Base-by-base conservation (phyloP, 2,113 vertebrate genomes). In the Archilochus colubris region DNA sequence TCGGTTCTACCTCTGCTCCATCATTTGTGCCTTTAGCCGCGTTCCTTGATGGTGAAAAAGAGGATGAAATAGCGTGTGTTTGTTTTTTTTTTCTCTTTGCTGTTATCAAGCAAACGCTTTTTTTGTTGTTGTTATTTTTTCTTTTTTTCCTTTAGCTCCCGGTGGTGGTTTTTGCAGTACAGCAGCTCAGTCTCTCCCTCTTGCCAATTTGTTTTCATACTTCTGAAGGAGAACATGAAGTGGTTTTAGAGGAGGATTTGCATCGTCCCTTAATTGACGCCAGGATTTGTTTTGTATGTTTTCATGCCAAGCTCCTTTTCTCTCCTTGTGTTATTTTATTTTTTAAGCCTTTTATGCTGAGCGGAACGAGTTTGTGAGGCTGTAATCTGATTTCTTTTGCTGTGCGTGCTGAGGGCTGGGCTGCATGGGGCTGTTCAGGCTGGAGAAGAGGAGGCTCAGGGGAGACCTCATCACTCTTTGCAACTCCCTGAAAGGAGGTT, bases 361-460 rank as follows among this genome's bases (percentile, higher is more conserved):
- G 61, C 0, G 1, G 15, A 36, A 54, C 3, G 40, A 30, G 64
- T 72, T 62, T 0, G 0, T 8, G 55, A 23, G 30, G 44, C 44
- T 44, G 44, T 44, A 44, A 44, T 44, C 44, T 81, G 25, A 10
- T 51, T 55, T 67, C 58, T 33, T 15, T 24, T 3, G 1, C 22
- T 0, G 38, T 1, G 0, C 31, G 40, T 54, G 16, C 27, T 0
- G 8, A 66, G 36, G 31, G 55, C 72, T 77, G 25, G 57, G 33
- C 68, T 70, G 57, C 11, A 7, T 33, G 33, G 33, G 33, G 33
- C 33, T 33, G 33, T 33, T 33, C 33, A 33, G 6, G 33, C 33
- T 33, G 33, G 33, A 33, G 33, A 33, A 33, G 33, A 33, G 33
- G 33, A 33, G 33, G 33, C 33, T 33, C 33, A 33, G 33, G 33